These are phyloP conservation scores for Odontamblyopus rebecca DNA, from an alignment of 2,797 vertebrate species.

Conservation along the genomic window DNA sequence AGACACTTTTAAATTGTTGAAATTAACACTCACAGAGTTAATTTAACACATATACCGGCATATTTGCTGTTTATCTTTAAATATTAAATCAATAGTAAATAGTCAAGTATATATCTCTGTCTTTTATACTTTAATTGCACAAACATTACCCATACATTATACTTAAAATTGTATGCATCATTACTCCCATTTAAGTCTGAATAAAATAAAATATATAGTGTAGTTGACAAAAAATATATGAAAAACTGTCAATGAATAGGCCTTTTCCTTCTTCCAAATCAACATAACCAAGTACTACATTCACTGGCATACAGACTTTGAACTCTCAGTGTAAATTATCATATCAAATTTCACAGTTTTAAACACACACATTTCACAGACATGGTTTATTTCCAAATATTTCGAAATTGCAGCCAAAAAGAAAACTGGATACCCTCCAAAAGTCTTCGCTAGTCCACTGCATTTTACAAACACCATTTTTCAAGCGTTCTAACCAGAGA, in stretches of 20 bases:
- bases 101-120: neutral
- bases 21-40: too few relatives aligned
- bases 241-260: neutral
- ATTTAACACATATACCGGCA: too few relatives aligned
- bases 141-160: neutral
- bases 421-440: neutral
- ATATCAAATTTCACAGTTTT: neutral
- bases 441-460: neutral
- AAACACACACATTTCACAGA: neutral
- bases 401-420: conserved; percentile 1
- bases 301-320: neutral
- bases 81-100: neutral
- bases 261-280: neutral
- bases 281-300: neutral
- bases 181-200: neutral
- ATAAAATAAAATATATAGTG: neutral
- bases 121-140: neutral
- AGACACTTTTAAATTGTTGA: too few relatives aligned
- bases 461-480: neutral
- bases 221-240: neutral
- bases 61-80: neutral
- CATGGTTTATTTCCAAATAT: neutral
- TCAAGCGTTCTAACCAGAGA: neutral
- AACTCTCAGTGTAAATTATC: neutral
- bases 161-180: neutral